Evolutionary conservation across 2,113 vertebrate species (phyloP).

Genomic region (Bostrychus sinensis): DNA sequence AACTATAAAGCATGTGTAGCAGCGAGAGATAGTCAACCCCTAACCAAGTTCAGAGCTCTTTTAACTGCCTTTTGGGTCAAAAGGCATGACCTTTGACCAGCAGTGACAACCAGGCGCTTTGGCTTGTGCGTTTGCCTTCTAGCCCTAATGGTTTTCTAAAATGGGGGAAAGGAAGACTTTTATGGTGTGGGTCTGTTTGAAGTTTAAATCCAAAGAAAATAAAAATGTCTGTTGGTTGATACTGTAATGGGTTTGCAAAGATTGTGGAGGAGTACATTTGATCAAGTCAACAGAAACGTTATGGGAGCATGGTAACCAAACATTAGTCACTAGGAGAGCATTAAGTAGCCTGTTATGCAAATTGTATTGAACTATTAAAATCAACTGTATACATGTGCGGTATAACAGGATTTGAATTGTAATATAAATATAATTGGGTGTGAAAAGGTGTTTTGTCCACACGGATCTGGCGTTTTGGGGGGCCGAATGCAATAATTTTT

Average conservation of each 20-base stretch:
- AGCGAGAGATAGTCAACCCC: not conserved
- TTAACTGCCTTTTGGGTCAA: slow-evolving; percentile 17
- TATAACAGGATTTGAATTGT: no score
- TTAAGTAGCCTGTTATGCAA: no score
- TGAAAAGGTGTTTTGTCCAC: no score
- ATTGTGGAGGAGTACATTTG: not conserved
- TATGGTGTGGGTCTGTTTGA: not conserved
- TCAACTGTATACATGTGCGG: no score
- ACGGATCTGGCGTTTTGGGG: no score
- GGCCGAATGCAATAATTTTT: no score
- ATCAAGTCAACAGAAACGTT: not conserved
- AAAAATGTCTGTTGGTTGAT: not conserved
- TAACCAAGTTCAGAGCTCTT: slow-evolving; percentile 29
- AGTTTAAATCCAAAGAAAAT: slow-evolving; percentile 6
- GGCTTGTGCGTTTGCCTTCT: slow-evolving; percentile 5
- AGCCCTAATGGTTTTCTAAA: slow-evolving; percentile 15
- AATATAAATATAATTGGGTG: no score
- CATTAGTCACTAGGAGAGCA: no score
- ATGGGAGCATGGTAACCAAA: no score
- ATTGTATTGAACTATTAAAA: no score
- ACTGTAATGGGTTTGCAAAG: not conserved
- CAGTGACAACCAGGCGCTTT: not conserved
- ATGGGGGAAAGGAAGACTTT: not conserved
- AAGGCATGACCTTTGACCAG: slow-evolving; percentile 26
- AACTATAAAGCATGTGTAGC: slow-evolving; percentile 32